These are phyloP conservation scores for Drosophila pullipes DNA, from an alignment of 2,888 invertebrate species.

Conservation along the genomic window DNA sequence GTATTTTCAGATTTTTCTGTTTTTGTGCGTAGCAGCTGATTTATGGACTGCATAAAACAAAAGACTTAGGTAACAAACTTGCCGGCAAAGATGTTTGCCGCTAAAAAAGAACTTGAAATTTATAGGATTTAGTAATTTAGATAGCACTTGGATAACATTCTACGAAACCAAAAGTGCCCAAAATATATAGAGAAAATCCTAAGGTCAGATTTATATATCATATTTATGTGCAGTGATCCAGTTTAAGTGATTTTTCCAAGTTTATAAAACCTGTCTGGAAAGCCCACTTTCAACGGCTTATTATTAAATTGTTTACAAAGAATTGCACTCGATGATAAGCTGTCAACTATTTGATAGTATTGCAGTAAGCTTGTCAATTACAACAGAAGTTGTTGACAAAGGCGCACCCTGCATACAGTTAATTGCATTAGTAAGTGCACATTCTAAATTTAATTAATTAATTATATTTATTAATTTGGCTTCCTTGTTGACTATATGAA, in stretches of 20 bases:
- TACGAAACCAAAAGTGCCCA: background rate
- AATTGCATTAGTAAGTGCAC: background rate
- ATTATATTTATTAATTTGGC: background rate
- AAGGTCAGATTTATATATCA: no score
- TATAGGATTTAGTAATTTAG: background rate
- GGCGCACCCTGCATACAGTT: background rate
- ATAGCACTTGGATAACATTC: background rate
- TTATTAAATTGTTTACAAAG: background rate
- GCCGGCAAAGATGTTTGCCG: constrained; percentile 11
- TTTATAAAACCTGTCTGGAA: constrained; percentile 5
- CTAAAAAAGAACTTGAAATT: constrained; percentile 4
- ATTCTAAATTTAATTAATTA: background rate
- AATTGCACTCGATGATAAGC: constrained; percentile 13
- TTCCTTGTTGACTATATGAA: background rate
- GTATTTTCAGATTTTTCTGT: constrained; percentile 15
- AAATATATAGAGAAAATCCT: background rate
- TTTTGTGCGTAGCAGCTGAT: constrained; percentile 56
- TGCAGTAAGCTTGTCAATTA: background rate
- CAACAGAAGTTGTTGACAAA: background rate
- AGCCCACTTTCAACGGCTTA: background rate
- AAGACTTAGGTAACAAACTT: constrained; percentile 75
- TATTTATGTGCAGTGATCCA: background rate
- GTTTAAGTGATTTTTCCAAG: background rate
- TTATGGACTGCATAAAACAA: constrained; percentile 61
- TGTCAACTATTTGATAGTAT: constrained; percentile 2